Evolutionary conservation across 1,140 invertebrate genomes (phyloP).

Genomic region (Neodiprion virginianus): DNA sequence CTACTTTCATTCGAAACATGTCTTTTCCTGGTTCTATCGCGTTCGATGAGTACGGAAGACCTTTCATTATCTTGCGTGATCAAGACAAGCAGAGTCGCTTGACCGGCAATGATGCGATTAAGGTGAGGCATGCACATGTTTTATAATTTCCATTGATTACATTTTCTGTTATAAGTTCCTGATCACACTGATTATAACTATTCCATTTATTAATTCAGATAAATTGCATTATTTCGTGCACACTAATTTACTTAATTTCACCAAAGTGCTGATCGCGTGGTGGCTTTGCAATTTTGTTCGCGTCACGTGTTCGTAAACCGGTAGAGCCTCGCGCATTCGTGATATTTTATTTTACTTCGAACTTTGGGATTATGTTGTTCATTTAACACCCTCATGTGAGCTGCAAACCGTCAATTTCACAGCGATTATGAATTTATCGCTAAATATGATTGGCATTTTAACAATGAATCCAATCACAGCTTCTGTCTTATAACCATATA

Average conservation of each 20-base stretch:
- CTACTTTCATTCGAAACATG: conserved; percentile 57
- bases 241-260: not conserved
- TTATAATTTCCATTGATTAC: not conserved
- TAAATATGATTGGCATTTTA: too few species aligned
- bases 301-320: not conserved
- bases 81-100: conserved; percentile 95
- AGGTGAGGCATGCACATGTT: conserved; percentile 68
- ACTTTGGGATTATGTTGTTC: conserved; percentile 1
- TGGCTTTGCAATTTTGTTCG: not conserved
- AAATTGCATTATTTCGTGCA: not conserved
- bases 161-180: not conserved
- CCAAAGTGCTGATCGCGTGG: not conserved
- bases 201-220: not conserved
- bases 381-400: not conserved
- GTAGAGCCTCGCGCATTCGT: not conserved
- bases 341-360: not conserved
- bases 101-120: conserved; percentile 95
- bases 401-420: too few species aligned
- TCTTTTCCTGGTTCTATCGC: conserved; percentile 88
- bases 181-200: not conserved
- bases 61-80: conserved; percentile 96
- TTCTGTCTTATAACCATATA: conserved; percentile 47
- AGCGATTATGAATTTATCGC: too few species aligned
- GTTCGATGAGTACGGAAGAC: conserved; percentile 98
- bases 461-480: not conserved